Percentiles rank a stretch among this genome's conserved stretches.
Conservation (phyloP, 2,797 vertebrate species). For the Chaetodon trifasciatus region DNA sequence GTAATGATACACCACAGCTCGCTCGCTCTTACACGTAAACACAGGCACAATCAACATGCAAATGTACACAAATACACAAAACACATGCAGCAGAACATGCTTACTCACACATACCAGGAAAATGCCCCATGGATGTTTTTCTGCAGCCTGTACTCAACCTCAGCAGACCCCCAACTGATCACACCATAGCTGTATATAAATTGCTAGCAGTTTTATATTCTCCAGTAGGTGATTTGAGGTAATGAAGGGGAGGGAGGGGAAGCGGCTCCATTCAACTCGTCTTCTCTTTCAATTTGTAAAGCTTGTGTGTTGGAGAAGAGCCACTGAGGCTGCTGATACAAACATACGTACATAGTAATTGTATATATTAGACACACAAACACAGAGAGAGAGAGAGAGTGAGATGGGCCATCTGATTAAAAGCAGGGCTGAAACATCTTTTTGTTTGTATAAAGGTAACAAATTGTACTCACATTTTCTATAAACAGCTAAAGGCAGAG, state of each 20-base stretch:
- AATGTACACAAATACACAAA: background rate
- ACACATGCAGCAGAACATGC: background rate
- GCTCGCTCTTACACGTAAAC: constrained; percentile 40
- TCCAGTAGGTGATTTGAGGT: constrained; percentile 56
- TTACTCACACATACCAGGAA: background rate
- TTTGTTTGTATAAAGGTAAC: constrained; percentile 49
- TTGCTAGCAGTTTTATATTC: constrained; percentile 35
- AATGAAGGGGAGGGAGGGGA: constrained; percentile 16
- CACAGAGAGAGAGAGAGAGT: constrained; percentile 20
- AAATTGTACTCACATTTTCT: constrained; percentile 29
- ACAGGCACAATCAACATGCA: constrained; percentile 22
- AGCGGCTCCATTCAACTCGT: constrained; percentile 45
- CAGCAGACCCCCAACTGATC: background rate
- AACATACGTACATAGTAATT: constrained; percentile 24
- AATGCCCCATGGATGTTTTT: constrained; percentile 20
- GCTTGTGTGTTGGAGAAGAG: constrained; percentile 47
- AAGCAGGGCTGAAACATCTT: constrained; percentile 4
- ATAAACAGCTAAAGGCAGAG: constrained; percentile 46
- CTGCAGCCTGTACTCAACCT: constrained; percentile 21
- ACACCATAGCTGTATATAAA: constrained; percentile 1
- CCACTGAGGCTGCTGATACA: constrained; percentile 28
- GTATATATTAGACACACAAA: constrained; percentile 21
- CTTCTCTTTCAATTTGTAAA: constrained; percentile 50
- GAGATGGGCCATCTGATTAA: constrained; percentile 32
- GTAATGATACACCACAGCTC: constrained; percentile 59